Conservation (phyloP, 1,140 invertebrate species). For the Pseudomyrmex sp. region DNA sequence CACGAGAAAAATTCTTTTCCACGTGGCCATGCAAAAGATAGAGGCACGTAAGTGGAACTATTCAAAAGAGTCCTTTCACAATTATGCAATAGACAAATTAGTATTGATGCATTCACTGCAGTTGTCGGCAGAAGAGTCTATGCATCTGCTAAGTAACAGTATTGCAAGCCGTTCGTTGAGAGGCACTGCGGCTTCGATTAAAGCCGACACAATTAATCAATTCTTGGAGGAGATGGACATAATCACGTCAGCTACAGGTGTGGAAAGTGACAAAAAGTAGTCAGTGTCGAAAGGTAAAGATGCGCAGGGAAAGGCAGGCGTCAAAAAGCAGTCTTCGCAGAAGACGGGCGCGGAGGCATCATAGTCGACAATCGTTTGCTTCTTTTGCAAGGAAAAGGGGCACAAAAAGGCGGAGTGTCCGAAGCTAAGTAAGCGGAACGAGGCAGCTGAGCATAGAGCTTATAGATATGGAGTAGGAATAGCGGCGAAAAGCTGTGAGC, state of each 20-base stretch:
- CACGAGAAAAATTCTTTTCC: background rate
- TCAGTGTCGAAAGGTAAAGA: background rate
- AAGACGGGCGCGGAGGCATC: no score
- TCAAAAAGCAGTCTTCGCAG: no score
- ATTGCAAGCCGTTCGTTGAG: background rate
- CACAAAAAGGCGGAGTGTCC: no score
- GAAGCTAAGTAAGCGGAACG: no score
- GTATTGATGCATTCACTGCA: background rate
- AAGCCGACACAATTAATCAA: background rate
- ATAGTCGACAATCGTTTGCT: no score
- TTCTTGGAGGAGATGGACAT: background rate
- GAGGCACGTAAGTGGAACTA: background rate
- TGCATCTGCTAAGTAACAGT: background rate
- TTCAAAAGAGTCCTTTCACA: background rate
- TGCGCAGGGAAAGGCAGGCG: rapidly evolving
- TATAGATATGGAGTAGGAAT: no score
- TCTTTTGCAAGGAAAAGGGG: background rate
- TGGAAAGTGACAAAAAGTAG: no score
- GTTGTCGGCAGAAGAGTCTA: background rate
- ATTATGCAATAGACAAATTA: background rate
- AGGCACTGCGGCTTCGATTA: background rate
- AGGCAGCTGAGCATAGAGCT: no score
- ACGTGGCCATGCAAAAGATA: background rate
- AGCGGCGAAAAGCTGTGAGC: no score
- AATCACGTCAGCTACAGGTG: background rate